Evolutionary conservation across 2,888 invertebrate genomes (phyloP).

Genomic region (Cerastoderma edule): DNA sequence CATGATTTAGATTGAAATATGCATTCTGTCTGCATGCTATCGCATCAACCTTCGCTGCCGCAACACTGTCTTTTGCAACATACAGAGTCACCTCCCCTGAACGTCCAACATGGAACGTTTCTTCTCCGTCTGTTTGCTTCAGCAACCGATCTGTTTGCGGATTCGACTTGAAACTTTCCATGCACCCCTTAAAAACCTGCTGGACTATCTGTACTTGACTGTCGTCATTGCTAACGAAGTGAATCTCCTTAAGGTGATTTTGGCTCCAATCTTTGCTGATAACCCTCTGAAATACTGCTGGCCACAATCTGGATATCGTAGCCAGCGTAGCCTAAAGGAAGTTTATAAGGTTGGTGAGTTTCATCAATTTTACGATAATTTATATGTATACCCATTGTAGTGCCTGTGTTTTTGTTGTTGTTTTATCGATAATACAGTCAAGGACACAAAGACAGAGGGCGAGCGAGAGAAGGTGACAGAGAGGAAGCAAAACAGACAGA

Average conservation of each 20-base stretch:
- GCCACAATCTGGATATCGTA: neutral
- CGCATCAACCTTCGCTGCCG: neutral
- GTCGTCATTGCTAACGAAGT: neutral
- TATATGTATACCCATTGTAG: no score
- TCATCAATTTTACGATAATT: no score
- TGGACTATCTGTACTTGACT: neutral
- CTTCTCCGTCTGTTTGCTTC: no score
- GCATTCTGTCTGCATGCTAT: neutral
- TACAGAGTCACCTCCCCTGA: neutral
- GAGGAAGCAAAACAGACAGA: no score
- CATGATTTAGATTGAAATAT: neutral
- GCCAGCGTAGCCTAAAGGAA: neutral
- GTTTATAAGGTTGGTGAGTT: neutral
- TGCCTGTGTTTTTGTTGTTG: no score
- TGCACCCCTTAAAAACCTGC: no score
- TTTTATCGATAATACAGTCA: no score
- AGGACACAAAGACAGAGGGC: no score
- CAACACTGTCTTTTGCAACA: neutral
- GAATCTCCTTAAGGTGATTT: neutral
- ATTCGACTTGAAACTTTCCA: no score
- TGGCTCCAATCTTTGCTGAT: neutral
- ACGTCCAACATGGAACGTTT: neutral
- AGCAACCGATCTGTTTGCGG: no score
- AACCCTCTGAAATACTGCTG: conserved; percentile 11
- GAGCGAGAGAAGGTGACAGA: no score